A percentile compares a stretch with the other conserved stretches of the same genome.
These are phyloP conservation scores for Myotis davidii DNA, from an alignment of 2,113 vertebrate genomes.

Conservation along the genomic window DNA sequence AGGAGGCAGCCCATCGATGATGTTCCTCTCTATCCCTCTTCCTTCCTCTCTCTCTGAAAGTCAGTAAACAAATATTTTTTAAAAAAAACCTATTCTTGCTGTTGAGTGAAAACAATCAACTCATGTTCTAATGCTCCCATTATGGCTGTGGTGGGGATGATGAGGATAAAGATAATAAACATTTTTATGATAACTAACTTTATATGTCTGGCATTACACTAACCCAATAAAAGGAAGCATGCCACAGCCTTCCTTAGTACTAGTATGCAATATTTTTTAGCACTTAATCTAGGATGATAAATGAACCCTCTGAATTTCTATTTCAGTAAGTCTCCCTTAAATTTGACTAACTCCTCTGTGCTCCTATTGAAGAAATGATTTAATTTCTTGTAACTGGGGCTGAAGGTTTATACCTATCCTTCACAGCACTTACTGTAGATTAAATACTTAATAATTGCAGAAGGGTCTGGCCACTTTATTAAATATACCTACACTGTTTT, in stretches of 20 bases:
- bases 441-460: slow-evolving; percentile 14
- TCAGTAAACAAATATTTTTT: no score
- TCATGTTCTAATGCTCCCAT: neutral
- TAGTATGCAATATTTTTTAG: neutral
- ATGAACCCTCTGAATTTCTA: neutral
- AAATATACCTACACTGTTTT: neutral
- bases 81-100: neutral
- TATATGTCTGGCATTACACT: neutral
- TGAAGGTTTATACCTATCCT: neutral
- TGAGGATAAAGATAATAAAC: neutral
- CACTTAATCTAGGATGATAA: neutral
- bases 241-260: neutral
- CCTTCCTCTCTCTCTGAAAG: no score
- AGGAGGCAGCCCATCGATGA: no score
- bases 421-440: neutral
- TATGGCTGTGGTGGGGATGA: neutral
- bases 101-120: neutral
- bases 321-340: neutral
- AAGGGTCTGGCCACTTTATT: neutral
- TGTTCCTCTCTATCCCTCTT: no score
- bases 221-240: neutral
- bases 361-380: neutral
- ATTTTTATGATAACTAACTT: neutral
- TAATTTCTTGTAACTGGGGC: neutral
- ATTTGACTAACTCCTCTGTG: neutral